phyloP scores from a whole-genome alignment of 2,888 invertebrate genomes.

The Eupithecia abbreviata region DNA sequence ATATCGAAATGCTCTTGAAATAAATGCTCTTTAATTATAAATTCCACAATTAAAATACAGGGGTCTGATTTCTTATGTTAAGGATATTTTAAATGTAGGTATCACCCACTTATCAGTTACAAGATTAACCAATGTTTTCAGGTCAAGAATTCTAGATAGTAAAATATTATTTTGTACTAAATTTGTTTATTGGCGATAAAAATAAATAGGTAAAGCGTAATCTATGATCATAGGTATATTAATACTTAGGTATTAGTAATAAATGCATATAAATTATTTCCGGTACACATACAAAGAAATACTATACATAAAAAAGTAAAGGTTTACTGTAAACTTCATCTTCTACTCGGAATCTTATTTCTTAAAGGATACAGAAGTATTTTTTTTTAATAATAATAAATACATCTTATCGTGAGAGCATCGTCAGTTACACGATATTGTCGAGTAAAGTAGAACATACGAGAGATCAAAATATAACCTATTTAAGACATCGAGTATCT shows the following conservation, averaged over 20 bases:
- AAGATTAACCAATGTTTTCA: background rate
- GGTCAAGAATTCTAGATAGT: background rate
- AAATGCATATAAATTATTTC: slow-evolving; percentile 18
- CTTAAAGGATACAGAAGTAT: background rate
- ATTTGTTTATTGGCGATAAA: slow-evolving; percentile 32
- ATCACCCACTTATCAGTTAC: background rate
- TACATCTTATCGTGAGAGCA: slow-evolving; percentile 17
- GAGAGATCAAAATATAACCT: slow-evolving; percentile 33
- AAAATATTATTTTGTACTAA: slow-evolving; percentile 23
- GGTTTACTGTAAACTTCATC: background rate
- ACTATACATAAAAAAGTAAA: background rate
- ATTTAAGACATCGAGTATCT: slow-evolving; percentile 13
- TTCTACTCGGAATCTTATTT: background rate
- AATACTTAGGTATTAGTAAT: slow-evolving; percentile 3
- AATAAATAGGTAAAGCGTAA: slow-evolving; percentile 31
- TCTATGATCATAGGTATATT: slow-evolving; percentile 14
- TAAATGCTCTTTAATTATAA: slow-evolving; percentile 7
- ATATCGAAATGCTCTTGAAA: slow-evolving; percentile 22
- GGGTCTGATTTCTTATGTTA: background rate
- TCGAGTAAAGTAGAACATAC: background rate
- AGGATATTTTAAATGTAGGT: background rate
- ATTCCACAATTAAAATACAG: background rate
- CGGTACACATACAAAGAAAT: slow-evolving; percentile 8
- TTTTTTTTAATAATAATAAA: background rate
- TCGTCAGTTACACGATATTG: slow-evolving; percentile 3